Percentiles rank a stretch among this genome's conserved stretches.
These are phyloP conservation scores for Philereme transversata DNA, from an alignment of 2,888 invertebrate genomes.

Conservation along the genomic window DNA sequence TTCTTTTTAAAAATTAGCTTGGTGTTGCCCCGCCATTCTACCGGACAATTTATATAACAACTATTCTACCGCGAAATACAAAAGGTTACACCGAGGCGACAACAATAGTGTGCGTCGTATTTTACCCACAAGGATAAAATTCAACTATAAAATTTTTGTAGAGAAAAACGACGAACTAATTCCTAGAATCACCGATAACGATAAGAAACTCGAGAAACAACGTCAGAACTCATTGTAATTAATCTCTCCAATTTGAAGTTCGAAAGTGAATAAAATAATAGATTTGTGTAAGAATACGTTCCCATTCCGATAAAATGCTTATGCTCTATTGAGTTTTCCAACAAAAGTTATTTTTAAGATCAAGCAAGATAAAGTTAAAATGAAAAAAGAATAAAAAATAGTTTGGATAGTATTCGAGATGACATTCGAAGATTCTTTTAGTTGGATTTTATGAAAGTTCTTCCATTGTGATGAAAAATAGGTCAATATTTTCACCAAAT, in stretches of 20 bases:
- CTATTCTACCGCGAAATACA: no score
- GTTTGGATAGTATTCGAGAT: conserved; percentile 19
- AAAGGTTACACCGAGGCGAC: no score
- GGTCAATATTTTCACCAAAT: neutral
- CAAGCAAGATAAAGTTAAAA: conserved; percentile 25
- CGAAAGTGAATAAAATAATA: conserved; percentile 11
- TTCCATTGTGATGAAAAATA: neutral
- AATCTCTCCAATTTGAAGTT: conserved; percentile 19
- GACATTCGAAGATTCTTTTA: neutral
- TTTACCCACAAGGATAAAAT: no score
- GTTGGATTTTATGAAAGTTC: conserved; percentile 12
- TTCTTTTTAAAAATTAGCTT: no score
- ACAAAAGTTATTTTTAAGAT: conserved; percentile 33
- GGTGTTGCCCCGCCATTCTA: no score
- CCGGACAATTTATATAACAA: no score
- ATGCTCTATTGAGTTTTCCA: conserved; percentile 31
- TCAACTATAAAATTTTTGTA: no score
- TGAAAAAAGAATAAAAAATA: conserved; percentile 26
- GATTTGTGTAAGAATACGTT: conserved; percentile 22
- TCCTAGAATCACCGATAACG: no score
- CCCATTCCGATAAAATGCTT: conserved; percentile 28
- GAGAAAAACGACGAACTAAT: no score
- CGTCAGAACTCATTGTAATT: neutral
- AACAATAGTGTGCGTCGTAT: no score
- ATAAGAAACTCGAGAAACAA: no score